A percentile compares a stretch with the other conserved stretches of the same genome.
These are phyloP conservation scores for Astreopora myriophthalma DNA, from an alignment of 64 coral and sea anemone genomes.

Conservation along the genomic window DNA sequence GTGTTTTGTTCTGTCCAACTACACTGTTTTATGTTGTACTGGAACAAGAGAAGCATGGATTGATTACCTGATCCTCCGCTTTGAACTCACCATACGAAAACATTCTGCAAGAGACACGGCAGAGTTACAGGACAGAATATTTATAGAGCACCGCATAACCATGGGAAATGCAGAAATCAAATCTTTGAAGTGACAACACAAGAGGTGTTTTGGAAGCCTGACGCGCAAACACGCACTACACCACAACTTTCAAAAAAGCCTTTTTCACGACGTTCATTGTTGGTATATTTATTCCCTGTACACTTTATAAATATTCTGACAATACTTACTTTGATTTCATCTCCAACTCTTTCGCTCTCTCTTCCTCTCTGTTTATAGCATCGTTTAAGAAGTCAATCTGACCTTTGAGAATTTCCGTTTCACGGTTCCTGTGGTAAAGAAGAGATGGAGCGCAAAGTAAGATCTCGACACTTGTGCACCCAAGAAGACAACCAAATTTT, in stretches of 20 bases:
- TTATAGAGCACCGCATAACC: not conserved
- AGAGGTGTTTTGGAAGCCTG: too few species aligned
- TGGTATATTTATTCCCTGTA: too few species aligned
- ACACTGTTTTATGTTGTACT: too few species aligned
- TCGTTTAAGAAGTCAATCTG: constrained; percentile 96
- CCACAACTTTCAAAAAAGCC: too few species aligned
- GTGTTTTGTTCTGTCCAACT: too few species aligned
- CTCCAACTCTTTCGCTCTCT: constrained; percentile 92
- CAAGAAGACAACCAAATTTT: too few species aligned
- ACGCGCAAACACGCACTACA: too few species aligned
- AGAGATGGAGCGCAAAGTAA: not conserved
- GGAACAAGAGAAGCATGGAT: not conserved
- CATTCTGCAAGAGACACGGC: constrained; percentile 66
- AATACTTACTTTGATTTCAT: constrained; percentile 98
- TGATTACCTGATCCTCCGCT: constrained; percentile 96
- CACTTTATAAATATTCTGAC: not conserved
- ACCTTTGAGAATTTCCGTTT: constrained; percentile 95
- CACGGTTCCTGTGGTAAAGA: constrained; percentile 76
- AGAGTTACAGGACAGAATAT: not conserved
- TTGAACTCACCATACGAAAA: constrained; percentile 99
- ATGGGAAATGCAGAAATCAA: too few species aligned
- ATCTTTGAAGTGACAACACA: too few species aligned
- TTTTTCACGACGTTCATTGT: too few species aligned
- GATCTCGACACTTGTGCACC: too few species aligned
- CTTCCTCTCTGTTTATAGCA: constrained; percentile 86